Percentiles rank a stretch among this genome's conserved stretches.
Evolutionary conservation across 2,888 invertebrate genomes (phyloP).

Genomic region (Pimpla rufipes): DNA sequence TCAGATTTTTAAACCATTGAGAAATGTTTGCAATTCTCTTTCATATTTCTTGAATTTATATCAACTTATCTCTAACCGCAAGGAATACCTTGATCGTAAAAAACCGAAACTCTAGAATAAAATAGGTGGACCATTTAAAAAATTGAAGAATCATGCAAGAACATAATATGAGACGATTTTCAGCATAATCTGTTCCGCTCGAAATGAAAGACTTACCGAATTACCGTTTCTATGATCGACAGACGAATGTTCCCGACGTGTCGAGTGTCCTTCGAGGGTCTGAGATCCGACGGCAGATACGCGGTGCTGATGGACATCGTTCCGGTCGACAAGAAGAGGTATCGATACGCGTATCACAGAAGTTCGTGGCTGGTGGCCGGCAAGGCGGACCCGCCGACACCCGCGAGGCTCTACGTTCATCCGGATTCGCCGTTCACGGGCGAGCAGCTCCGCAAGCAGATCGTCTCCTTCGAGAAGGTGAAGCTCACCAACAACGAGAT

Average conservation of each 20-base stretch:
- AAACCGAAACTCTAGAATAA: too few relatives aligned
- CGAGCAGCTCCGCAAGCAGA: conserved; percentile 97
- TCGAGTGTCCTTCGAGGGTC: conserved; percentile 95
- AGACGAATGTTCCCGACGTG: conserved; percentile 99
- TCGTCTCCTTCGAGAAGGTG: conserved; percentile 99
- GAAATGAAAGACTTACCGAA: too few relatives aligned
- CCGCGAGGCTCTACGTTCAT: conserved; percentile 97
- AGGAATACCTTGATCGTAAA: too few relatives aligned
- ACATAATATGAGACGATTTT: too few relatives aligned
- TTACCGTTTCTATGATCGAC: conserved; percentile 72
- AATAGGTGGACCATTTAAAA: too few relatives aligned
- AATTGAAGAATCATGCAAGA: too few relatives aligned
- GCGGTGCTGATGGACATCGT: conserved; percentile 98
- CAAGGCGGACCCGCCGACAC: conserved; percentile 98
- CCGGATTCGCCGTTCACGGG: conserved; percentile 98
- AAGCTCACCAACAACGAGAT: conserved; percentile 99
- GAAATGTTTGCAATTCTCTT: too few relatives aligned
- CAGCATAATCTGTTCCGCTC: too few relatives aligned
- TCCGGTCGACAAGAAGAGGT: conserved; percentile 98
- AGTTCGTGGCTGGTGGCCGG: conserved; percentile 99
- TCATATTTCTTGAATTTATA: too few relatives aligned
- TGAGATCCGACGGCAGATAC: conserved; percentile 94
- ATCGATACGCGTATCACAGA: conserved; percentile 99
- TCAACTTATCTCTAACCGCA: too few relatives aligned
- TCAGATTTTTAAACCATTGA: too few relatives aligned